Evolutionary conservation across 1,140 invertebrate genomes (phyloP).

Genomic region (Ladona fulva): DNA sequence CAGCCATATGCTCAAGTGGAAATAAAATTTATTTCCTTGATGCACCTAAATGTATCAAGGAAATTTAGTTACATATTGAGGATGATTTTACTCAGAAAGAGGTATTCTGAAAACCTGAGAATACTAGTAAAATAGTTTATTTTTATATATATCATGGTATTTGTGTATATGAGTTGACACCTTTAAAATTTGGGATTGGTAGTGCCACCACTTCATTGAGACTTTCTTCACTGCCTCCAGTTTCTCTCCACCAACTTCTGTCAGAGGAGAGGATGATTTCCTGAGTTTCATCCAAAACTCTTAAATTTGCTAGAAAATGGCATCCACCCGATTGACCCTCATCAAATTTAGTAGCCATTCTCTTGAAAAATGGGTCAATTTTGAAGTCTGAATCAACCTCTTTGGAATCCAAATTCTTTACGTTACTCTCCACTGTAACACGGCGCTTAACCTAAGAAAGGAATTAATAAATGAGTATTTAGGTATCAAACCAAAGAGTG

Average conservation of each 20-base stretch:
- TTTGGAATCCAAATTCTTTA: conserved; percentile 36
- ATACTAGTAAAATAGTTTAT: too few species aligned
- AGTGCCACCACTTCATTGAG: not conserved
- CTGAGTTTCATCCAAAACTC: conserved; percentile 32
- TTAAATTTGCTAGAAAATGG: conserved; percentile 35
- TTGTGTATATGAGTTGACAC: too few species aligned
- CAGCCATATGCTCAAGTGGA: too few species aligned
- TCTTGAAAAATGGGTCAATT: conserved; percentile 41
- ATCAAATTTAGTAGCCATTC: conserved; percentile 39
- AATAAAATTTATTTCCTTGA: too few species aligned
- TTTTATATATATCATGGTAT: too few species aligned
- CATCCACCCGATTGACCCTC: conserved; percentile 37
- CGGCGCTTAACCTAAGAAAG: conserved; percentile 23
- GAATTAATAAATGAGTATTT: too few species aligned
- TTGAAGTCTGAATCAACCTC: conserved; percentile 33
- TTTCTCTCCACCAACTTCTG: conserved; percentile 26
- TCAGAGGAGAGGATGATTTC: conserved; percentile 32
- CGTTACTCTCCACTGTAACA: conserved; percentile 36
- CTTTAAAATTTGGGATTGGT: not conserved
- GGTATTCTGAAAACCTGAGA: too few species aligned
- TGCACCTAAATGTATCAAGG: too few species aligned
- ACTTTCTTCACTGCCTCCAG: conserved; percentile 12
- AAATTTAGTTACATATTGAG: too few species aligned
- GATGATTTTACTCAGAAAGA: too few species aligned
- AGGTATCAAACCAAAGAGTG: too few species aligned